Base-by-base conservation (phyloP, 2,113 vertebrate genomes). In the Anarhynchus alexandrinus region DNA sequence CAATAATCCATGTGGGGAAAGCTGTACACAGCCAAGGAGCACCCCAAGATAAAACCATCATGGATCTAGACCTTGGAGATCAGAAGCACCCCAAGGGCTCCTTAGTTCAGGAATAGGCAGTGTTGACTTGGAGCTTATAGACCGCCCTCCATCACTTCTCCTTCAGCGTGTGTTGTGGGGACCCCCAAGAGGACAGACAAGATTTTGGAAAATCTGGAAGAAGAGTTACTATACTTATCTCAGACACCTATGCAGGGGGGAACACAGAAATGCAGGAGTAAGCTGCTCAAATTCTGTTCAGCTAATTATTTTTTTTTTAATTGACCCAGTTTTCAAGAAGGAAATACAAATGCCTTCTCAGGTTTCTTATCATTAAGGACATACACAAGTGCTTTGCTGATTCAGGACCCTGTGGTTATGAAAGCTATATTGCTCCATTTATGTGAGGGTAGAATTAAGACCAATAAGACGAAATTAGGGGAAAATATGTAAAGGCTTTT, bases 241-340 rank as follows among this genome's bases (percentile, higher is more conserved):
- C 32, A 79, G 61, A 70, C 43, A 51, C 6, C 1, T 0, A 7
- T 18, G 14, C 5, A 5, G 5, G 1, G 3, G 51, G 6, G 6
- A 4, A 71, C 20, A 47, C 6, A 32, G n/a, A n/a, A 80, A 55
- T 42, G 7, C 19, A 76, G 29, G 36, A 84, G 6, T 34, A 81
- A 90, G 14, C 4, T 73, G 51, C 43, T 67, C 29, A 86, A 94
- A 81, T 25, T 1, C 25, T 58, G 11, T 64, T 58, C 3, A 4
- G 7, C 7, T 76, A 82, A 45, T 79, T 29, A n/a, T 29, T n/a
- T 25, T 45, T 59, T 67, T 85, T 83, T 69, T 23, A 81, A 26
- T n/a, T 71, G 51, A 74, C 72, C 26, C 30, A 34, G 7, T 71
- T 95, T 95, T 88, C 11, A 76, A 88, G 45, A 45, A 80, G 83